These are phyloP conservation scores for Paralvinella palmiformis DNA, from an alignment of 1,140 invertebrate species.

Conservation along the genomic window DNA sequence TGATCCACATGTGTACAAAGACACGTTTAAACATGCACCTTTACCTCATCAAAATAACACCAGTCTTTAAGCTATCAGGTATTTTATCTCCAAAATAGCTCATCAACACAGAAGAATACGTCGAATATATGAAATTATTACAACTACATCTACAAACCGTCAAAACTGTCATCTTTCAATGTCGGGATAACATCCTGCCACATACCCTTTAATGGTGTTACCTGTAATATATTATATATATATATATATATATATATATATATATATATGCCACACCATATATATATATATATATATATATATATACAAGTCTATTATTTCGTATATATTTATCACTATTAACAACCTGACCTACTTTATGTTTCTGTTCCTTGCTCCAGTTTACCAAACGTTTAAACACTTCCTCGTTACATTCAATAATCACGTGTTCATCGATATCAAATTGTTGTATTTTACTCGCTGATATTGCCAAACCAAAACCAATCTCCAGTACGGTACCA, in stretches of 20 bases:
- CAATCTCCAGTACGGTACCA: slow-evolving; percentile 9
- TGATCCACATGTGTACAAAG: no score
- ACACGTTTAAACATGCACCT: no score
- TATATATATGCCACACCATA: neutral
- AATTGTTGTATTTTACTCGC: slow-evolving; percentile 5
- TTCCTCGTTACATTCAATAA: slow-evolving; percentile 15
- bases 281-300: neutral
- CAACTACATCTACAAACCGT: slow-evolving; percentile 5
- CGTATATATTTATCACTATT: neutral
- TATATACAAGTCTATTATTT: neutral
- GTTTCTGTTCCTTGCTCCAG: slow-evolving; percentile 6
- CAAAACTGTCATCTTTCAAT: slow-evolving; percentile 9
- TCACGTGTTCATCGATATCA: slow-evolving; percentile 12
- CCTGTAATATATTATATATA: neutral
- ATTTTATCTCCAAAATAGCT: neutral
- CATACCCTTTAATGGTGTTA: slow-evolving; percentile 13
- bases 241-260: neutral
- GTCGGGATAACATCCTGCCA: slow-evolving; percentile 13
- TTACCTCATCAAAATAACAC: no score
- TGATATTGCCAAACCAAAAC: slow-evolving; percentile 13
- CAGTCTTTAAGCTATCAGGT: neutral
- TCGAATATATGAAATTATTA: no score
- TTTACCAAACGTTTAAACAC: slow-evolving; percentile 5
- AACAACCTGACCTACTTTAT: slow-evolving; percentile 5
- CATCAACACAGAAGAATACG: neutral